Conservation (phyloP, 1,140 invertebrate species). For the Scaptodrosophila lebanonensis region DNA sequence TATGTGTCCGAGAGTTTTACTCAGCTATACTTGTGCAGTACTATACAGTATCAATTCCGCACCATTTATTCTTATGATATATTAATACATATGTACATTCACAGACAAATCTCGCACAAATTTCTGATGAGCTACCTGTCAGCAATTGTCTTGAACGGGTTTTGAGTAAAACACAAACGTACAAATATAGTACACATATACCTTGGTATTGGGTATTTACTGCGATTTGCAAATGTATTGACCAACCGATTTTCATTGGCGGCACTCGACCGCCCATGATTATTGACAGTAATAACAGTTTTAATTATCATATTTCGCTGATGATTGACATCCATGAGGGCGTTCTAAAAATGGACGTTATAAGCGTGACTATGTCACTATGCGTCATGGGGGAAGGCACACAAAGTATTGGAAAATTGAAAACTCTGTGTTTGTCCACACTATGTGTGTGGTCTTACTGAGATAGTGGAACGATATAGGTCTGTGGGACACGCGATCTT, state of each 20-base stretch:
- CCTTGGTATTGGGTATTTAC: constrained; percentile 29
- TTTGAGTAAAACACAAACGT: too few relatives aligned
- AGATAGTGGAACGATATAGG: too few relatives aligned
- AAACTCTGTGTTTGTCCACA: too few relatives aligned
- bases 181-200: constrained; percentile 6
- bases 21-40: not conserved
- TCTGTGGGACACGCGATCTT: too few relatives aligned
- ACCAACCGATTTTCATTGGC: constrained; percentile 27
- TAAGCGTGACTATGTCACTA: too few relatives aligned
- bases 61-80: constrained; percentile 34
- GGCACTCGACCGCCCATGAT: constrained; percentile 12
- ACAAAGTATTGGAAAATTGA: too few relatives aligned
- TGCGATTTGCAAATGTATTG: constrained; percentile 47
- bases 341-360: too few relatives aligned
- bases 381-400: too few relatives aligned
- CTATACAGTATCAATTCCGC: constrained; percentile 39
- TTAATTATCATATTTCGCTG: constrained; percentile 16
- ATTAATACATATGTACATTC: not conserved
- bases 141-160: constrained; percentile 26
- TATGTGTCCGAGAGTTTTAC: constrained; percentile 45
- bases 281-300: constrained; percentile 58
- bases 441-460: too few relatives aligned
- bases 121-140: constrained; percentile 20
- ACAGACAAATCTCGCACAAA: constrained; percentile 15
- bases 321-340: too few relatives aligned